Evolutionary conservation across 2,888 invertebrate genomes (phyloP), one percentile per base, ranked within the genome.

Genomic region (Acleris holmiana): DNA sequence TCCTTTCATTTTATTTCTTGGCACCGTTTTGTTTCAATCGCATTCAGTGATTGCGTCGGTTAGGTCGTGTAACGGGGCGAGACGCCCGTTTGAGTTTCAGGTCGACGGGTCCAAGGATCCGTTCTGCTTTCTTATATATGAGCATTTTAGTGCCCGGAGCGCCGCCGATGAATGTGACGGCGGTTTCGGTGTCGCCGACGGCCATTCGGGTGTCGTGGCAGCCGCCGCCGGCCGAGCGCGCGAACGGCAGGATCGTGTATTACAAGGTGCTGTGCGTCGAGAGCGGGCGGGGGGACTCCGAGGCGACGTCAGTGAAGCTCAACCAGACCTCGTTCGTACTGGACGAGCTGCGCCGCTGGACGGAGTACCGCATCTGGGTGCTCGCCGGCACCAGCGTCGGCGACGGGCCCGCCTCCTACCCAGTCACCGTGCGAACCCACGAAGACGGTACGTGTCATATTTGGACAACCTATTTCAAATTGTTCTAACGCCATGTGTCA

Each of bases 281-380:
- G 92, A 95, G 95, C 77, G 97, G 96, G 76, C 94, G 95, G 79
- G 96, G 96, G 70, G 97, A 97, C 89, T 96, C 96, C 71, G 97
- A 98, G 85, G 97, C 97, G 59, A 94, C 95, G 67, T 95, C 96
- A 81, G 95, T 96, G 88, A 96, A 94, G 84, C 94, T 96, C 83
- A 97, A 96, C 91, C 94, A 94, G 83, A 97, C 97, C 68, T 94
- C 94, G 82, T 96, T 97, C 91, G 93, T 96, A 71, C 94, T 99
- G 91, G 97, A 97, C 85, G 97, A 98, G 89, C 95, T 99, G 82
- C 96, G 96, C 86, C 96, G 97, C 70, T 99, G 98, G 98, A 98
- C 98, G 68, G 96, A 97, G 89, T 99, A 99, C 94, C 96, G 98
- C 88, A 96, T 99, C 82, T 98, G 98, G 98, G 97, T 99, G 81